A percentile compares a stretch with the other conserved stretches of the same genome.
These are phyloP conservation scores for Porites evermanni DNA, from an alignment of 92 coral and sea anemone genomes.

Conservation along the genomic window DNA sequence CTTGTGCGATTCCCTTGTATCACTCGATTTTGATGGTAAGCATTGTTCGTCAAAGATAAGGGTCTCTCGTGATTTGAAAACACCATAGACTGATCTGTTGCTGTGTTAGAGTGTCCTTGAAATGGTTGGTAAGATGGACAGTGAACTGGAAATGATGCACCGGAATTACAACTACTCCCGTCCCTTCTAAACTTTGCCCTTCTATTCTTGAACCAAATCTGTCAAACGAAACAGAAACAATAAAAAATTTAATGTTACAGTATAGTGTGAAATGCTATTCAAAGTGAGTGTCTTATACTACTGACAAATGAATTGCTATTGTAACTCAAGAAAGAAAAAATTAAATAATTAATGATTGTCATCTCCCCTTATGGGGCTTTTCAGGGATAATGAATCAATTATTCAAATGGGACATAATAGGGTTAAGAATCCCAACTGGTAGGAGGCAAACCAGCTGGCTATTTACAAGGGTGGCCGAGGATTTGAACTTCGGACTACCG, in stretches of 20 bases:
- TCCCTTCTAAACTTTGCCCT: conserved; percentile 71
- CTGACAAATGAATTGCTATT: too few relatives aligned
- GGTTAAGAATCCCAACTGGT: too few relatives aligned
- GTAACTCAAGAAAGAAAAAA: not conserved
- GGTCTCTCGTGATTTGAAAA: conserved; percentile 22
- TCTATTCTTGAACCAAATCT: conserved; percentile 93
- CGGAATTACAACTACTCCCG: conserved; percentile 15
- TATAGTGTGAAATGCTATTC: not conserved
- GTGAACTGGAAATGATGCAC: conserved; percentile 8
- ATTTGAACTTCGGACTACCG: too few relatives aligned
- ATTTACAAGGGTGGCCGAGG: too few relatives aligned
- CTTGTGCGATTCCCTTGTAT: not conserved
- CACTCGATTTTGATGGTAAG: not conserved
- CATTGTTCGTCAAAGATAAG: not conserved
- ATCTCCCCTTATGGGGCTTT: too few relatives aligned
- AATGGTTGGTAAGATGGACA: conserved; percentile 12
- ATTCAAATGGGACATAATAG: too few relatives aligned
- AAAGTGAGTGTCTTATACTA: not conserved
- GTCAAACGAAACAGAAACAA: not conserved
- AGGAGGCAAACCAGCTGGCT: too few relatives aligned
- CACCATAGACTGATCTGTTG: not conserved
- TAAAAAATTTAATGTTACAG: too few relatives aligned
- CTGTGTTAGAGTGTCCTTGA: conserved; percentile 12
- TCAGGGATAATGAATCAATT: too few relatives aligned
- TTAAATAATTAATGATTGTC: not conserved